phyloP scores from a whole-genome alignment of 2,113 vertebrate species.

The Melanotaenia duboulayi region DNA sequence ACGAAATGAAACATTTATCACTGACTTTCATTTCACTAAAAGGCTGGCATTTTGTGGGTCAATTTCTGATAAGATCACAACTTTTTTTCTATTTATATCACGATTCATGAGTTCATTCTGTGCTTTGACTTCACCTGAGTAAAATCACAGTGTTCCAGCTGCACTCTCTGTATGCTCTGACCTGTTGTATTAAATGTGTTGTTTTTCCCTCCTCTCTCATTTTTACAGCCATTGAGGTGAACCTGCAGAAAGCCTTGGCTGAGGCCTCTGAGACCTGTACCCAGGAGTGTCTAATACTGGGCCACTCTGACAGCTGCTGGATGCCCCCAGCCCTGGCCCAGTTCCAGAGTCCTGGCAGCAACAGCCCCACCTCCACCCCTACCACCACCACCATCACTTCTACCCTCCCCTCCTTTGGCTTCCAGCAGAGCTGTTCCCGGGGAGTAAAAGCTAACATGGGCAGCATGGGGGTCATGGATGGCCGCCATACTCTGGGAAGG shows the following conservation, averaged over 20 bases:
- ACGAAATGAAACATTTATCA: constrained; percentile 84
- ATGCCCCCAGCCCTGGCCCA: constrained; percentile 92
- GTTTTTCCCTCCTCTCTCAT: constrained; percentile 6
- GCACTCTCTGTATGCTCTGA: constrained; percentile 27
- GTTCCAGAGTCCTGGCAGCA: constrained; percentile 78
- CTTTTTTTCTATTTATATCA: constrained; percentile 63
- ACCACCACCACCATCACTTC: constrained; percentile 74
- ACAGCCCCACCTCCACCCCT: constrained; percentile 74
- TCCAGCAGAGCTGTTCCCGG: constrained; percentile 88
- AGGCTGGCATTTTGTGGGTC: constrained; percentile 77
- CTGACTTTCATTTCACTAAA: constrained; percentile 77
- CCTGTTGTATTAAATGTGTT: constrained; percentile 45
- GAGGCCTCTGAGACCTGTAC: constrained; percentile 97
- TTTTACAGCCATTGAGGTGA: constrained; percentile 91
- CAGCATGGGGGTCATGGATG: constrained; percentile 81
- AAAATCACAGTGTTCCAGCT: constrained; percentile 31
- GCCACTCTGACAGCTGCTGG: constrained; percentile 98
- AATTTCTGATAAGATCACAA: constrained; percentile 65
- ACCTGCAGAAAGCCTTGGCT: constrained; percentile 92
- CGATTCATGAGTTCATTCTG: constrained; percentile 47
- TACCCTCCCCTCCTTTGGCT: constrained; percentile 84
- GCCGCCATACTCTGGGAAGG: constrained; percentile 87
- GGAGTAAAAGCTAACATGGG: constrained; percentile 80
- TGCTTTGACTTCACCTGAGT: neutral
- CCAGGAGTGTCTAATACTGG: constrained; percentile 96